Conservation (phyloP, 1,140 invertebrate genomes). For the Archivesica marissinica region DNA sequence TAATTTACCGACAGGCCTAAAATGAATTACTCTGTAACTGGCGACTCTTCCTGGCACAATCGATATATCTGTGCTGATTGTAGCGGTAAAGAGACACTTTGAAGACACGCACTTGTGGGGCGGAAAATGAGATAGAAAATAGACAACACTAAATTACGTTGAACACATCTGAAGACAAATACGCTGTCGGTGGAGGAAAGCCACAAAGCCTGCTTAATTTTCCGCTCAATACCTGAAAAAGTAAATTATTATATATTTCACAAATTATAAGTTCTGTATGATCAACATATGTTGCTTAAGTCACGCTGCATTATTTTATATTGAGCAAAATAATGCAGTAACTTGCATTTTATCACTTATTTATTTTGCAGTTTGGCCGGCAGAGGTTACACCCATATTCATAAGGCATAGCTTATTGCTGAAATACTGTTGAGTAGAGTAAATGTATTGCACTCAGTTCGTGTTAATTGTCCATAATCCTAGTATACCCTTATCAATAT, state of each 20-base stretch:
- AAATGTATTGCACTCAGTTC: too few species aligned
- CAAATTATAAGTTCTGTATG: background rate
- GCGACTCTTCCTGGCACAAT: background rate
- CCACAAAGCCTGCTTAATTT: constrained; percentile 59
- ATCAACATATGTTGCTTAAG: too few species aligned
- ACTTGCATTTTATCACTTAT: too few species aligned
- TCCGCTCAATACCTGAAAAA: constrained; percentile 55
- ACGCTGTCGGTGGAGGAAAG: constrained; percentile 28
- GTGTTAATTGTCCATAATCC: too few species aligned
- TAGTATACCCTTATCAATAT: too few species aligned
- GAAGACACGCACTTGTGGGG: background rate
- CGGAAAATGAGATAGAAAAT: background rate
- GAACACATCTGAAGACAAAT: constrained; percentile 49
- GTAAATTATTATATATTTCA: background rate
- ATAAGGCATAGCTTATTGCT: too few species aligned
- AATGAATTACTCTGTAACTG: background rate
- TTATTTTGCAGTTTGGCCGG: too few species aligned
- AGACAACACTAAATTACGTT: constrained; percentile 48
- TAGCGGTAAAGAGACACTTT: background rate
- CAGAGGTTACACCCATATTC: too few species aligned
- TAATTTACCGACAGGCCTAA: background rate
- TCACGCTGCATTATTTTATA: too few species aligned
- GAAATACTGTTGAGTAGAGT: too few species aligned
- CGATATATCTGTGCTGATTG: background rate
- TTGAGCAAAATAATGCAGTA: too few species aligned